phyloP scores from a whole-genome alignment of 2,888 invertebrate species.

The Cantharis rufa region DNA sequence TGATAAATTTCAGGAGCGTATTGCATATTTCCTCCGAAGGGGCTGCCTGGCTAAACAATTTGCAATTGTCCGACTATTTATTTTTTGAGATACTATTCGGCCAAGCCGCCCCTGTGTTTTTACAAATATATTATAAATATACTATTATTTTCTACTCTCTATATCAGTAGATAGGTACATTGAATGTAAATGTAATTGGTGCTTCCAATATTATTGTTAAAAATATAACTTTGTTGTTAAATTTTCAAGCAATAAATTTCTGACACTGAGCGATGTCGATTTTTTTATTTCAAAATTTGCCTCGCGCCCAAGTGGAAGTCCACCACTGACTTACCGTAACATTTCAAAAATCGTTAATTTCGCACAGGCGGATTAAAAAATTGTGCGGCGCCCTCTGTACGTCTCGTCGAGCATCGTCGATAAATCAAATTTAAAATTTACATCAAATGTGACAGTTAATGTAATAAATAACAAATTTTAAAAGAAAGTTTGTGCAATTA shows the following conservation, averaged over 20 bases:
- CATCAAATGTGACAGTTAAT: neutral
- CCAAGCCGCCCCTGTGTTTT: neutral
- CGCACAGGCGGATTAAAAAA: neutral
- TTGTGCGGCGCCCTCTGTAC: neutral
- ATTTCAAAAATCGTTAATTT: neutral
- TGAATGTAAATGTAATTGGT: slow-evolving; percentile 10
- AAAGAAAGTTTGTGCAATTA: neutral
- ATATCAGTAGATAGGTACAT: neutral
- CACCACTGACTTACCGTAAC: neutral
- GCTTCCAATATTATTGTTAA: slow-evolving; percentile 24
- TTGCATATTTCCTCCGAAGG: neutral
- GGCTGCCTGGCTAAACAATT: neutral
- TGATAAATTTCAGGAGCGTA: neutral
- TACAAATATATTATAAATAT: neutral
- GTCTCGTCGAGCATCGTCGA: neutral
- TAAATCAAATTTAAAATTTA: neutral
- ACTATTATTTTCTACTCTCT: neutral
- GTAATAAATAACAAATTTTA: neutral
- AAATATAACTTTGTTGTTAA: slow-evolving; percentile 3
- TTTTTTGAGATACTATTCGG: neutral
- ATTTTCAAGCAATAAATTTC: slow-evolving; percentile 19
- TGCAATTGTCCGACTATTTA: neutral
- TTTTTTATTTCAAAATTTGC: neutral
- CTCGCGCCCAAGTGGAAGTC: neutral
- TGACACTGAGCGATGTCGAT: neutral